Evolutionary conservation across 2,113 vertebrate genomes (phyloP).

Genomic region (Spea multiplicata): DNA sequence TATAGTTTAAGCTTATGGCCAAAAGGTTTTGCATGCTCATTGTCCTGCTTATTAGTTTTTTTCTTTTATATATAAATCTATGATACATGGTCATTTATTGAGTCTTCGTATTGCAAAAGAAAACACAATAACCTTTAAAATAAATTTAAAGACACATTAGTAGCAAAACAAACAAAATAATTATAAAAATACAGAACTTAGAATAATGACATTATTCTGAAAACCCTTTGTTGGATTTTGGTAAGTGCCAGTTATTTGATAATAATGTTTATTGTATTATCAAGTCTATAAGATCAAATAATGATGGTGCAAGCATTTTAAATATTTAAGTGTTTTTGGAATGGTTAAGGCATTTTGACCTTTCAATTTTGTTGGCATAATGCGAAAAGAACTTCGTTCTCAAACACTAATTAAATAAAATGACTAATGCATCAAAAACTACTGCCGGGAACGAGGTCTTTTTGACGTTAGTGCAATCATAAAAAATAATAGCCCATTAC

Average conservation of each 20-base stretch:
- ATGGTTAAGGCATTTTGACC: slow-evolving; percentile 16
- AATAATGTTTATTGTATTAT: neutral
- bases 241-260: neutral
- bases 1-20: too few relatives aligned
- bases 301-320: slow-evolving; percentile 9
- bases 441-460: slow-evolving; percentile 29
- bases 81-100: too few relatives aligned
- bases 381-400: slow-evolving; percentile 19
- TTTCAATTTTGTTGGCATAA: slow-evolving; percentile 27
- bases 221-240: neutral
- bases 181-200: neutral
- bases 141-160: too few relatives aligned
- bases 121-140: too few relatives aligned
- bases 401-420: slow-evolving; percentile 40
- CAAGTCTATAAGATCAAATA: slow-evolving; percentile 6
- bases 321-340: neutral
- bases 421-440: slow-evolving; percentile 41
- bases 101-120: too few relatives aligned
- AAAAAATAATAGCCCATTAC: slow-evolving; percentile 40
- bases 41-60: too few relatives aligned
- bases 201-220: neutral
- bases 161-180: too few relatives aligned
- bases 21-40: too few relatives aligned
- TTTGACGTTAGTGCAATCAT: slow-evolving; percentile 40
- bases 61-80: too few relatives aligned